phyloP scores from a whole-genome alignment of 1,140 invertebrate genomes.

The Gerris buenoi region DNA sequence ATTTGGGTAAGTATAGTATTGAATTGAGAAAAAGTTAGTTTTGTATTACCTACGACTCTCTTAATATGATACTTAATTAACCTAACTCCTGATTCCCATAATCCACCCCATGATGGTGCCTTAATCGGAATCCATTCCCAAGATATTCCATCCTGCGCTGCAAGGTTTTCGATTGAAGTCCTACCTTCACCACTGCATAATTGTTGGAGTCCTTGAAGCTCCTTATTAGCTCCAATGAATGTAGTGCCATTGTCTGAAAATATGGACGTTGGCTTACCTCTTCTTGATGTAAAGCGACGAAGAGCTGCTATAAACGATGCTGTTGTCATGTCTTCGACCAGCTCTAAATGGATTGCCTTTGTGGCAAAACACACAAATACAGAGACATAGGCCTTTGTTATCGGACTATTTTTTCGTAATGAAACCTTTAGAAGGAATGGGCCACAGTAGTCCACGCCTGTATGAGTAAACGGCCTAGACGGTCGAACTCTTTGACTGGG shows the following conservation, averaged over 20 bases:
- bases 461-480: too few species aligned
- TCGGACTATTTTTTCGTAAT: too few species aligned
- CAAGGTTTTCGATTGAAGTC: constrained; percentile 2
- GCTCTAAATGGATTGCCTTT: constrained; percentile 25
- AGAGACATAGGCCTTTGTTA: constrained; percentile 12
- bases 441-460: too few species aligned
- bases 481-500: too few species aligned
- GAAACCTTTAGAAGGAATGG: too few species aligned
- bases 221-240: constrained; percentile 15
- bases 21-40: too few species aligned
- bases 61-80: constrained; percentile 22
- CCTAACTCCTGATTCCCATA: constrained; percentile 25
- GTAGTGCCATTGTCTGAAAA: constrained; percentile 16
- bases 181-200: too few species aligned
- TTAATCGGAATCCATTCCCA: constrained; percentile 10
- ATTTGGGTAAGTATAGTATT: too few species aligned
- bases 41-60: not conserved
- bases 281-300: constrained; percentile 21
- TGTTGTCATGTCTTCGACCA: constrained; percentile 20
- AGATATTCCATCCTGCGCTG: not conserved
- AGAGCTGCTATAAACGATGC: constrained; percentile 21
- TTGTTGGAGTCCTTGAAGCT: too few species aligned
- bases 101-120: constrained; percentile 12
- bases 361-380: constrained; percentile 25
- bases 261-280: constrained; percentile 13